phyloP scores from a whole-genome alignment of 2,888 invertebrate species.

The Scelioninae gen. 2 region DNA sequence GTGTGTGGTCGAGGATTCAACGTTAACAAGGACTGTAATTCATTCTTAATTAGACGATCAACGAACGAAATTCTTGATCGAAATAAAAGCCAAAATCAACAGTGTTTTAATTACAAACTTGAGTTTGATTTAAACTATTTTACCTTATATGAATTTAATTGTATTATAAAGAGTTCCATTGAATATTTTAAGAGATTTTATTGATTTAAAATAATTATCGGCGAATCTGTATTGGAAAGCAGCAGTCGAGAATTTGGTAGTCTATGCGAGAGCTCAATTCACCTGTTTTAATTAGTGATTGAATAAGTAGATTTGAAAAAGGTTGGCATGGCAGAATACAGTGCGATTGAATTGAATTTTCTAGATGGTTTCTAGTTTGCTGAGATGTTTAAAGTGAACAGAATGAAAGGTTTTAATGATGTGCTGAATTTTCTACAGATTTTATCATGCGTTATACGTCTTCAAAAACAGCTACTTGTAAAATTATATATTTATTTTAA shows the following conservation, averaged over 20 bases:
- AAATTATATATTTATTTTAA: too few relatives aligned
- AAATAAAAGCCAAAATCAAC: slow-evolving; percentile 14
- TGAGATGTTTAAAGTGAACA: too few relatives aligned
- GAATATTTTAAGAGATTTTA: background rate
- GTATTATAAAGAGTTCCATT: background rate
- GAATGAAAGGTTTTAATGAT: too few relatives aligned
- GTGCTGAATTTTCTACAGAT: too few relatives aligned
- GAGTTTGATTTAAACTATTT: background rate
- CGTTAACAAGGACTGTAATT: slow-evolving; percentile 35
- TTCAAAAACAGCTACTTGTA: too few relatives aligned
- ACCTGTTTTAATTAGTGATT: background rate
- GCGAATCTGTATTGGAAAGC: background rate
- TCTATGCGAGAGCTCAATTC: background rate
- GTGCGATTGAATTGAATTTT: background rate
- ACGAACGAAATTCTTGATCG: slow-evolving; percentile 15
- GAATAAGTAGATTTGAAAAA: background rate
- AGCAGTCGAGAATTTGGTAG: background rate
- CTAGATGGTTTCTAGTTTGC: background rate
- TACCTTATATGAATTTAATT: background rate
- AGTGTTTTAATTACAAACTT: slow-evolving; percentile 17
- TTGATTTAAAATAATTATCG: background rate
- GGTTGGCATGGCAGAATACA: background rate
- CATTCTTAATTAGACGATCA: slow-evolving; percentile 30
- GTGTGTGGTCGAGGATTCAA: slow-evolving; percentile 25
- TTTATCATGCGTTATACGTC: too few relatives aligned